Evolutionary conservation across 2,888 invertebrate genomes (phyloP), one percentile per base, ranked within the genome.

Genomic region (Drosophila prolongata): DNA sequence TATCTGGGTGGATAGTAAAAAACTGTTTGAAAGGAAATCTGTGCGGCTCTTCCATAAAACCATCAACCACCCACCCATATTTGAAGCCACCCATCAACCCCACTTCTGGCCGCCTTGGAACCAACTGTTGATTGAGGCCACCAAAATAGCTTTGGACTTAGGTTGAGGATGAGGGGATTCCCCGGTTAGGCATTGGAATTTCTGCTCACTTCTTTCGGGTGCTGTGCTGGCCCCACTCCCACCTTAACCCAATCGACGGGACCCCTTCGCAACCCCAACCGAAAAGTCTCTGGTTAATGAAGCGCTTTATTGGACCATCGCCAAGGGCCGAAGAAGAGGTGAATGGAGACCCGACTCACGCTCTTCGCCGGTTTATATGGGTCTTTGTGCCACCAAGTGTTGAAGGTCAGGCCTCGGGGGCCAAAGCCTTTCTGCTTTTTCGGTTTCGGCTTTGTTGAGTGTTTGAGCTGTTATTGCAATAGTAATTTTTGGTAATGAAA

Each of bases 241-340:
- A 13, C 19, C 9, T 3, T 8, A 35, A 13, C 42, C 40, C 10
- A 34, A 13, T 19, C 16, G 2, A 13, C 24, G 24, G 24, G 24
- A 11, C 8, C 19, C 44, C 44, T 11, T 1, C 13, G 16, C 19
- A 24, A 16, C 5, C 34, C 47, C 46, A 19, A 13, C 46, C 55
- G 13, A 11, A n/a, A 30, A 49, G 37, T 52, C 57, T 69, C 61
- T 61, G 71, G 66, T 65, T 78, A 87, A 81, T 85, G 79, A 74
- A 85, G 88, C 79, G 76, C 61, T 73, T 59, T 65, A 65, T 79
- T 70, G 72, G 77, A 59, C 82, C 70, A 76, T 58, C 65, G 70
- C 82, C 87, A 40, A 49, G 38, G 70, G 87, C 65, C 44, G 35
- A 43, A 64, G 57, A 66, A 73, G 60, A 80, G 74, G 50, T 72